phyloP scores from a whole-genome alignment of 2,797 vertebrate species.

The Hozukius guyotensis region DNA sequence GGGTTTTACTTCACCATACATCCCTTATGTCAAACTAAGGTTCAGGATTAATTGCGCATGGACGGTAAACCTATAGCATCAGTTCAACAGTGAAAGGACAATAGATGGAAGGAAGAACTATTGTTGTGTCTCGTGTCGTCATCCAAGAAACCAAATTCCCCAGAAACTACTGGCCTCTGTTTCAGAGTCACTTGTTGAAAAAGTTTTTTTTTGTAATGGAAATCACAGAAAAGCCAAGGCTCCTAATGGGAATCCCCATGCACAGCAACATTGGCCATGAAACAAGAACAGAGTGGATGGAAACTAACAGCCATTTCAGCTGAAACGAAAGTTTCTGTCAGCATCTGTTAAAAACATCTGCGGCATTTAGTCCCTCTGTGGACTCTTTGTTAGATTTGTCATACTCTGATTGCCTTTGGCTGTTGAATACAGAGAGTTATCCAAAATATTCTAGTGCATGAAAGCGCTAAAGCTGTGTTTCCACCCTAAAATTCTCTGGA shows the following conservation, averaged over 20 bases:
- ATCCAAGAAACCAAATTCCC: neutral
- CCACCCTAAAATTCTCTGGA: no score
- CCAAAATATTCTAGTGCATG: neutral
- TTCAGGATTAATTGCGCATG: neutral
- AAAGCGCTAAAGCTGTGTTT: neutral
- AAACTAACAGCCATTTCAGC: slow-evolving; percentile 42
- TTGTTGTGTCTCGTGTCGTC: neutral
- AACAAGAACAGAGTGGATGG: slow-evolving; percentile 27
- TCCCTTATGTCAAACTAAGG: neutral
- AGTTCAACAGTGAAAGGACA: neutral
- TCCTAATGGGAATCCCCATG: neutral
- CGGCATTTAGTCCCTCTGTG: slow-evolving; percentile 7
- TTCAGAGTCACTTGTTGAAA: neutral
- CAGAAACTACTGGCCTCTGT: neutral
- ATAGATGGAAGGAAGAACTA: neutral
- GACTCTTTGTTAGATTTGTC: slow-evolving; percentile 18
- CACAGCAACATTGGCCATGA: neutral
- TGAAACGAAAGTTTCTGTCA: slow-evolving; percentile 5
- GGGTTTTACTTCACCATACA: neutral
- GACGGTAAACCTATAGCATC: neutral
- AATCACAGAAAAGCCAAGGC: neutral
- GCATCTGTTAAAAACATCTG: slow-evolving; percentile 30
- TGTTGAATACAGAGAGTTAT: neutral
- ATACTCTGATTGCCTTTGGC: slow-evolving; percentile 1
- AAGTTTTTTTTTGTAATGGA: neutral